Evolutionary conservation across 1,140 invertebrate species (phyloP).

Genomic region (Sinonovacula constricta): DNA sequence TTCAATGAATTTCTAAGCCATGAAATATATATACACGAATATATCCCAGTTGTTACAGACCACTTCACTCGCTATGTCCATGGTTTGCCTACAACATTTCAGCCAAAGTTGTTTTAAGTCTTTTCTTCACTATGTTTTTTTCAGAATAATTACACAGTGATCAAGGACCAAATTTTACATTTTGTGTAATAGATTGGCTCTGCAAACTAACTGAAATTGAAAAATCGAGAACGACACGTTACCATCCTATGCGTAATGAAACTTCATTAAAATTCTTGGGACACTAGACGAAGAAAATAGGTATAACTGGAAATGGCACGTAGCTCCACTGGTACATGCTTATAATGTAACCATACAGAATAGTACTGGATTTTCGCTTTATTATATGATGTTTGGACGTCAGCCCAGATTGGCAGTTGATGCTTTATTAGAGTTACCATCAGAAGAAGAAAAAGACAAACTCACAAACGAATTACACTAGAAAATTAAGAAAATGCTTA

Average conservation of each 20-base stretch:
- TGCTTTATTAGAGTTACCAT: background rate
- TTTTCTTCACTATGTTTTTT: no score
- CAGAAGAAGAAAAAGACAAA: background rate
- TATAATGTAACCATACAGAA: constrained; percentile 37
- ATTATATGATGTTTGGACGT: constrained; percentile 37
- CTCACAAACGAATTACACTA: background rate
- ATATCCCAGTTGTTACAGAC: no score
- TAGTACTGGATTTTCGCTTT: constrained; percentile 24
- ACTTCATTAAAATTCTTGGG: constrained; percentile 10
- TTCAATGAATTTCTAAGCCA: no score
- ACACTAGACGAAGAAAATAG: constrained; percentile 6
- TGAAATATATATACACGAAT: no score
- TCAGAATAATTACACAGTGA: background rate
- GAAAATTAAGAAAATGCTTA: no score
- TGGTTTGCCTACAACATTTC: no score
- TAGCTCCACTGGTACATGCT: constrained; percentile 34
- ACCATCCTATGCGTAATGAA: constrained; percentile 33
- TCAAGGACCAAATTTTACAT: constrained; percentile 2
- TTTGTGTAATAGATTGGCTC: background rate
- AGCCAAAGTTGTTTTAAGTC: no score
- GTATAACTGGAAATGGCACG: constrained; percentile 13
- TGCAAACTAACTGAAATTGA: background rate
- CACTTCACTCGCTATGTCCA: no score
- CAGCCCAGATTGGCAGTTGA: constrained; percentile 20
- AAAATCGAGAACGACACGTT: background rate